These are phyloP conservation scores for Bombus turneri DNA, from an alignment of 1,140 invertebrate species.

Conservation along the genomic window DNA sequence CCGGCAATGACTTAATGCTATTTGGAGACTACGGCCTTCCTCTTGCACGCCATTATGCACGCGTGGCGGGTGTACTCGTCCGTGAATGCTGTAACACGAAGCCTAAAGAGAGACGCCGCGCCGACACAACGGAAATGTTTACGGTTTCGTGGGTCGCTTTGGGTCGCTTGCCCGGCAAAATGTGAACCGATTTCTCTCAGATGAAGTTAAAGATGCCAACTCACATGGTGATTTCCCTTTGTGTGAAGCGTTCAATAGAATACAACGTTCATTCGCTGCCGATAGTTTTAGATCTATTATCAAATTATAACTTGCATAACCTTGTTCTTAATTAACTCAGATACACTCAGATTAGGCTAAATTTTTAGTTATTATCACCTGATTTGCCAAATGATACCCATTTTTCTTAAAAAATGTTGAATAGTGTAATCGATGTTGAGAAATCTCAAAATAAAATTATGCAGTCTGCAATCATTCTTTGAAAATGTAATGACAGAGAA, in stretches of 20 bases:
- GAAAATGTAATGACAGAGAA: not conserved
- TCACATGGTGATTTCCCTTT: not conserved
- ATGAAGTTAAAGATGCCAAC: not conserved
- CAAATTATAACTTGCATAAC: not conserved
- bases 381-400: too few species aligned
- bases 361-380: not conserved
- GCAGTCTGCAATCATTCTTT: not conserved
- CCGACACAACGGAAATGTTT: slow-evolving; percentile 51
- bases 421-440: too few species aligned
- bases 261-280: not conserved
- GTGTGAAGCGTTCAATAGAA: not conserved
- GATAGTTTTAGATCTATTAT: not conserved
- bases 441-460: not conserved
- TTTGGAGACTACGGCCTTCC: slow-evolving; percentile 54
- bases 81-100: slow-evolving; percentile 59
- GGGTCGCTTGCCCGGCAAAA: not conserved
- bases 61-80: slow-evolving; percentile 57
- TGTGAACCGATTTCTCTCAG: slow-evolving; percentile 13
- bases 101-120: slow-evolving; percentile 17
- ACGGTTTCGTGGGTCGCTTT: slow-evolving; percentile 35
- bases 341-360: not conserved
- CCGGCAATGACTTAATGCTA: slow-evolving; percentile 71
- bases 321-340: not conserved
- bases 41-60: slow-evolving; percentile 60
- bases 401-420: too few species aligned